Percentiles rank a stretch among this genome's conserved stretches.
phyloP scores from a whole-genome alignment of 2,797 vertebrate species.

The Halcyon badia region DNA sequence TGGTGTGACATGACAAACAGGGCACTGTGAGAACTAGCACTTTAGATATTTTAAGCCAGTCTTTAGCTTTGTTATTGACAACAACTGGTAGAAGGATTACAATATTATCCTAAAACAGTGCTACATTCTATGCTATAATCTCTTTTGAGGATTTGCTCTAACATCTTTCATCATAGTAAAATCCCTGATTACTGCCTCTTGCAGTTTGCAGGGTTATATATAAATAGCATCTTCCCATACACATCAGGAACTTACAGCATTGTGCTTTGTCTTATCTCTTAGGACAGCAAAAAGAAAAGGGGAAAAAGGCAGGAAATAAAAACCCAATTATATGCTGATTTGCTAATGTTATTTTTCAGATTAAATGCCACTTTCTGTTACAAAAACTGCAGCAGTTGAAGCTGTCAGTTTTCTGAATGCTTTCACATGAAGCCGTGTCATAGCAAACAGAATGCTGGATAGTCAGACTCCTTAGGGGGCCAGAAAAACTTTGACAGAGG shows the following conservation, averaged over 20 bases:
- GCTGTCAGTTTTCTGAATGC: constrained; percentile 79
- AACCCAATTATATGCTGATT: constrained; percentile 82
- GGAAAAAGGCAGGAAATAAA: constrained; percentile 64
- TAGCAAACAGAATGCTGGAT: constrained; percentile 82
- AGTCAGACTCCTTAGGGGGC: constrained; percentile 82
- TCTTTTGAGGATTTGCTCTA: not conserved
- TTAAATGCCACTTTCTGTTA: constrained; percentile 84
- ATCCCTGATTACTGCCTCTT: not conserved
- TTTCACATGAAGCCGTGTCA: constrained; percentile 83
- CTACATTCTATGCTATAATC: not conserved
- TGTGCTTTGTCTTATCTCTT: constrained; percentile 53
- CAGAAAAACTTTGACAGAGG: constrained; percentile 86
- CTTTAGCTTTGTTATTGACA: not conserved
- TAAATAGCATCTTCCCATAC: constrained; percentile 6
- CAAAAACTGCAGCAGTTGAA: constrained; percentile 77
- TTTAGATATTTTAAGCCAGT: not conserved
- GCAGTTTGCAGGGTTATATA: not conserved
- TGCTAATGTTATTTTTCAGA: constrained; percentile 82
- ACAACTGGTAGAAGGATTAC: not conserved
- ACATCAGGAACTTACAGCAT: constrained; percentile 29
- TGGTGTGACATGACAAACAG: not conserved
- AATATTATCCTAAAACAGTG: not conserved
- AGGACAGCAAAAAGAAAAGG: constrained; percentile 28
- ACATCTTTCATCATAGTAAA: not conserved
- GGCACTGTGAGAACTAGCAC: not conserved